Evolutionary conservation across 2,113 vertebrate genomes (phyloP), one percentile per base, ranked within the genome.

Genomic region (Eudyptes chrysolophus): DNA sequence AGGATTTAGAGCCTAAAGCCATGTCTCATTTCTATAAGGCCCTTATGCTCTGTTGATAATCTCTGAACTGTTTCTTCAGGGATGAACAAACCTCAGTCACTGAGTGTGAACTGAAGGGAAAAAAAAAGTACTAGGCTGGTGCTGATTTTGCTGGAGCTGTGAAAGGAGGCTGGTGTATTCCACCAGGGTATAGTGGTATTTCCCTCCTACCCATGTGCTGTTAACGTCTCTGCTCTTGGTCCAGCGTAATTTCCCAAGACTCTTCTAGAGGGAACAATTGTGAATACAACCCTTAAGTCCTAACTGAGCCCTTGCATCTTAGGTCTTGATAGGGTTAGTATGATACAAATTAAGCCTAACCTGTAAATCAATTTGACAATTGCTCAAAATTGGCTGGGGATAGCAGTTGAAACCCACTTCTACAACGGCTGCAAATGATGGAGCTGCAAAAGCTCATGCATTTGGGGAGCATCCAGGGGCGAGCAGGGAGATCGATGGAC

Each of bases 1-100:
- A 83, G 82, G 78, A 93, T 97, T 97, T 97, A 94, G 82, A 92
- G 81, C 75, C 81, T 95, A 80, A 93, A 92, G 93, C 87, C 27
- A 7, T 49, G 46, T 96, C 91, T 97, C 84, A 40, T 92, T 97
- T 95, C 79, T 66, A 0, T 77, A 83, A 92, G 96, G 84, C 54
- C 66, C 81, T 97, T 75, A 80, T 68, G 84, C 84, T 89, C 91
- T 66, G 79, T 65, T 96, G 91, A 44, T 95, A 95, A 93, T 94
- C 84, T 92, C 96, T 94, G 96, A 95, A 79, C 91, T 95, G 87
- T 94, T 97, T 87, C 96, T 96, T 96, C 78, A 92, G 87, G 89
- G 91, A 60, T 93, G 94, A 96, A 36, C 86, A 93, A 82, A 89
- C 70, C 89, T 82, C 62, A 79, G 58, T 42, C 57, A 77, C 49